These are phyloP conservation scores for Thalassaphorura encarpata DNA, from an alignment of 1,140 invertebrate genomes.

Conservation along the genomic window DNA sequence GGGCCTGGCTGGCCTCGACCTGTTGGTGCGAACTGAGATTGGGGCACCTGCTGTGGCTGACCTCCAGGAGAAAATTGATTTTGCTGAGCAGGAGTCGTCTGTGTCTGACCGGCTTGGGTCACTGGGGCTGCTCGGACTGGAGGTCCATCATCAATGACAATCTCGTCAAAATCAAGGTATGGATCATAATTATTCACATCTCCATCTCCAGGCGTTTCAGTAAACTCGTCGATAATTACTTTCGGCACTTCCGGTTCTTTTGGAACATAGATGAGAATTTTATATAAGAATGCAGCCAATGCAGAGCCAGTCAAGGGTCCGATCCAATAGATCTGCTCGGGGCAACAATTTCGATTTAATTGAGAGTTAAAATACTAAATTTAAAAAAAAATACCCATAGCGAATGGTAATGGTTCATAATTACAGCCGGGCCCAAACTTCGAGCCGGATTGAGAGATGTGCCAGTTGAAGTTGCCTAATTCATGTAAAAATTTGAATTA, in stretches of 20 bases:
- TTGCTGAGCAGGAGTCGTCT: no score
- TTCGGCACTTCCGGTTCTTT: background rate
- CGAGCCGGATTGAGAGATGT: conserved; percentile 48
- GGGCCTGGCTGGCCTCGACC: no score
- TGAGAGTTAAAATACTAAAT: conserved; percentile 32
- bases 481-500: conserved; percentile 24
- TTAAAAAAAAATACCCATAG: conserved; percentile 45
- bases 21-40: no score
- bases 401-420: conserved; percentile 38
- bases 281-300: conserved; percentile 43
- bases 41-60: no score
- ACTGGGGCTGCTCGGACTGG: no score
- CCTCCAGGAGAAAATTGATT: no score
- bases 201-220: background rate
- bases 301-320: conserved; percentile 42
- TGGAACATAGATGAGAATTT: conserved; percentile 38
- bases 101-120: no score
- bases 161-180: no score
- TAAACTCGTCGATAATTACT: background rate
- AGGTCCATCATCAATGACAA: no score
- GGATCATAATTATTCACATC: background rate
- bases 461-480: conserved; percentile 44
- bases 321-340: conserved; percentile 48
- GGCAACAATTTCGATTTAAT: conserved; percentile 42
- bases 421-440: conserved; percentile 44